Percentiles rank a stretch among this genome's conserved stretches.
These are phyloP conservation scores for Lepidurus packardi DNA, from an alignment of 1,140 invertebrate species.

Conservation along the genomic window DNA sequence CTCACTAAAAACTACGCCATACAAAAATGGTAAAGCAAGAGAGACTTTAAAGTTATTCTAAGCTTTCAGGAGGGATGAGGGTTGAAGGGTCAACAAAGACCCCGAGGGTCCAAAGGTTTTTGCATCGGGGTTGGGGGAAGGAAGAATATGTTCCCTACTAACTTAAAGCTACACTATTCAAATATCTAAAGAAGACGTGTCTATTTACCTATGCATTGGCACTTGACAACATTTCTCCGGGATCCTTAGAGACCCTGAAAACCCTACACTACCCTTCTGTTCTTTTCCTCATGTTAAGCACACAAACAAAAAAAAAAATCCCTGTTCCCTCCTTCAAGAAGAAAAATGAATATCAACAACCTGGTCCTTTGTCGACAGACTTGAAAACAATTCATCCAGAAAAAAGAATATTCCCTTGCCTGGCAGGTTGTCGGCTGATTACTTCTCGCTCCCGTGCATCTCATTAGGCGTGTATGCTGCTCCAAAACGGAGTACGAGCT, in stretches of 20 bases:
- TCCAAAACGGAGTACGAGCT: not conserved
- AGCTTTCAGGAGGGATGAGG: no score
- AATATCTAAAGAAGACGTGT: not conserved
- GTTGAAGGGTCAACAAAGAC: no score
- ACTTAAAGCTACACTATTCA: not conserved
- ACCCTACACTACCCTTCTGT: not conserved
- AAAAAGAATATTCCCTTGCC: not conserved
- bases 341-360: not conserved
- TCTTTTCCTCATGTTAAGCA: not conserved
- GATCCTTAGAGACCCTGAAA: not conserved
- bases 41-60: no score
- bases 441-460: slow-evolving; percentile 17
- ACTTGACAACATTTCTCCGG: slow-evolving; percentile 3
- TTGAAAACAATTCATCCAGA: not conserved
- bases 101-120: not conserved
- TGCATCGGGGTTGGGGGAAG: not conserved
- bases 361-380: not conserved
- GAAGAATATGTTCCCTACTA: not conserved
- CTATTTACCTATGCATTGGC: slow-evolving; percentile 9
- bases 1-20: no score
- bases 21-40: no score
- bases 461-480: not conserved
- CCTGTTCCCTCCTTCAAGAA: not conserved
- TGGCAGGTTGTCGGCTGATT: not conserved
- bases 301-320: not conserved